Evolutionary conservation across 2,888 invertebrate species (phyloP).

Genomic region (Argyra leucocephala): DNA sequence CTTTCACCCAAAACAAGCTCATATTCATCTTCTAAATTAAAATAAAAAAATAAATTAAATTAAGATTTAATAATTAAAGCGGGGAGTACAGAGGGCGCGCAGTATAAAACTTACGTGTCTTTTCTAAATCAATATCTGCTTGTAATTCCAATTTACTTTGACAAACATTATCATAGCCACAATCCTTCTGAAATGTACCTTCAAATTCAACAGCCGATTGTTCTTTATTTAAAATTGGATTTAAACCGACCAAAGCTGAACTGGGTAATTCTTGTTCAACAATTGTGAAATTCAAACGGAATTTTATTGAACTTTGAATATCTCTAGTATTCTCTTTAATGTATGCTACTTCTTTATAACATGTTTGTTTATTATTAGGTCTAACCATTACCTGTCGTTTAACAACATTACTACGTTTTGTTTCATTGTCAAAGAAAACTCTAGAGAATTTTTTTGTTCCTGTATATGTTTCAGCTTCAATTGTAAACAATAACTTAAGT

Average conservation of each 20-base stretch:
- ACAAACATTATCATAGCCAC: constrained; percentile 79
- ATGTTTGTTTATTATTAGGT: constrained; percentile 51
- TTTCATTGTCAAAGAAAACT: constrained; percentile 61
- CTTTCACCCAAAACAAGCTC: constrained; percentile 59
- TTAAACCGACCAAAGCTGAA: constrained; percentile 34
- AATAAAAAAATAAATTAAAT: constrained; percentile 21
- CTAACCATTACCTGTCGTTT: constrained; percentile 55
- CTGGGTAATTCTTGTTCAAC: constrained; percentile 57
- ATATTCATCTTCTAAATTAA: constrained; percentile 41
- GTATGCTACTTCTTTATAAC: constrained; percentile 71
- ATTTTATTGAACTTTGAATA: constrained; percentile 78
- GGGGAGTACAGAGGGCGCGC: too few species aligned
- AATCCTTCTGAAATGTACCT: constrained; percentile 84
- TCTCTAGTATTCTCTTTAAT: constrained; percentile 78
- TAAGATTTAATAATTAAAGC: too few species aligned
- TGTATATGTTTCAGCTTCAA: constrained; percentile 74
- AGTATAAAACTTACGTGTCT: constrained; percentile 33
- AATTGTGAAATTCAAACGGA: constrained; percentile 74
- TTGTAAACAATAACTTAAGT: constrained; percentile 58
- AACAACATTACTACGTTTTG: constrained; percentile 50
- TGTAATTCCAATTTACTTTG: constrained; percentile 66
- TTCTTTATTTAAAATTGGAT: constrained; percentile 82
- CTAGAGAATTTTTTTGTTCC: constrained; percentile 68
- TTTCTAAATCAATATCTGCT: constrained; percentile 44
- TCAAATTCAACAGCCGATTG: constrained; percentile 70